A percentile compares a stretch with the other conserved stretches of the same genome.
These are phyloP conservation scores for Amphiura filiformis DNA, from an alignment of 35 echinoderm and acorn worm genomes.

Conservation along the genomic window DNA sequence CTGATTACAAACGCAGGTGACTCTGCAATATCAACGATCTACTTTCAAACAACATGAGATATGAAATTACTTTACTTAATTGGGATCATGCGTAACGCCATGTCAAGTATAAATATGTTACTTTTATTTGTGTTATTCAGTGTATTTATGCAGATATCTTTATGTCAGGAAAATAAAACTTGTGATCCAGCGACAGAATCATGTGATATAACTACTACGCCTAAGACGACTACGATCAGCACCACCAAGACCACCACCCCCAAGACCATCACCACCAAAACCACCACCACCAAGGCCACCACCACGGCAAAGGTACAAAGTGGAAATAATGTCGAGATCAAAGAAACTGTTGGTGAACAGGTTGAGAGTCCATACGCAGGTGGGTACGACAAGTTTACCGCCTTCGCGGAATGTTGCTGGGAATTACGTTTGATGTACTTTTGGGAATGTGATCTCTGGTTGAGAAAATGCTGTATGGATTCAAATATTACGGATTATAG, in stretches of 20 bases:
- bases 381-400: neutral
- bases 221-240: neutral
- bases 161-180: neutral
- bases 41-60: neutral
- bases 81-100: neutral
- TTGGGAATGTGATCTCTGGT: neutral
- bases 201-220: neutral
- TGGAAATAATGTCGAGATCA: neutral
- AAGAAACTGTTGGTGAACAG: no score
- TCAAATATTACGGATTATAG: neutral
- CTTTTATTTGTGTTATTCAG: neutral
- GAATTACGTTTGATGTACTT: neutral
- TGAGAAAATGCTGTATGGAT: neutral
- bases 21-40: neutral
- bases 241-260: neutral
- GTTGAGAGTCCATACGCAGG: neutral
- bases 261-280: neutral
- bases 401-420: neutral
- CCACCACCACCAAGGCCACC: neutral
- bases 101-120: neutral
- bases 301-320: neutral
- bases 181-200: neutral
- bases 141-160: neutral
- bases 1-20: neutral
- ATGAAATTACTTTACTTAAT: neutral